phyloP scores from a whole-genome alignment of 2,113 vertebrate species.

The Brachirus orientalis region DNA sequence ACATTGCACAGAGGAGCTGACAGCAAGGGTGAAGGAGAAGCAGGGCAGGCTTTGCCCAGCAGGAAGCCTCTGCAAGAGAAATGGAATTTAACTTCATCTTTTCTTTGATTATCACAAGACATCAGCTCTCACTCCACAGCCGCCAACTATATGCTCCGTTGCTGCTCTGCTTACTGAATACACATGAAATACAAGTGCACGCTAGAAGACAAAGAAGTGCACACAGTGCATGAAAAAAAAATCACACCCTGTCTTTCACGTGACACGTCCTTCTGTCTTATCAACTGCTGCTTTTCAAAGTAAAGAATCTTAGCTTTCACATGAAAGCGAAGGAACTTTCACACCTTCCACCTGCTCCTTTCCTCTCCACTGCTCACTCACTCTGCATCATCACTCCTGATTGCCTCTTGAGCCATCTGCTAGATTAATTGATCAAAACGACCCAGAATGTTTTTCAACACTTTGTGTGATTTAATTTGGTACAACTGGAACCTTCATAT shows the following conservation, averaged over 20 bases:
- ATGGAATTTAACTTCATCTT: constrained; percentile 20
- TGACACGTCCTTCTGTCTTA: constrained; percentile 31
- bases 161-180: constrained; percentile 24
- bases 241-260: constrained; percentile 16
- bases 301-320: constrained; percentile 47
- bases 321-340: constrained; percentile 60
- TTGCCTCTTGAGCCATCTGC: constrained; percentile 66
- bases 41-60: constrained; percentile 25
- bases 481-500: constrained; percentile 54
- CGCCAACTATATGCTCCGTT: constrained; percentile 33
- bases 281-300: constrained; percentile 55
- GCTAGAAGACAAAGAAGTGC: neutral
- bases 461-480: constrained; percentile 69
- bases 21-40: neutral
- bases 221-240: neutral
- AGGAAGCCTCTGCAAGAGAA: constrained; percentile 31
- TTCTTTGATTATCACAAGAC: constrained; percentile 61
- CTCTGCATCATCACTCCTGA: constrained; percentile 48
- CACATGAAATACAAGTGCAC: neutral
- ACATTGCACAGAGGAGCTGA: neutral
- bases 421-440: constrained; percentile 79
- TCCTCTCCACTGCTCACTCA: constrained; percentile 43
- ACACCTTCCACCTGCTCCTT: constrained; percentile 68
- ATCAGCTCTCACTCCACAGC: constrained; percentile 36
- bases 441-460: constrained; percentile 63